Evolutionary conservation across 1,140 invertebrate species (phyloP).

Genomic region (Calliphora vicina): DNA sequence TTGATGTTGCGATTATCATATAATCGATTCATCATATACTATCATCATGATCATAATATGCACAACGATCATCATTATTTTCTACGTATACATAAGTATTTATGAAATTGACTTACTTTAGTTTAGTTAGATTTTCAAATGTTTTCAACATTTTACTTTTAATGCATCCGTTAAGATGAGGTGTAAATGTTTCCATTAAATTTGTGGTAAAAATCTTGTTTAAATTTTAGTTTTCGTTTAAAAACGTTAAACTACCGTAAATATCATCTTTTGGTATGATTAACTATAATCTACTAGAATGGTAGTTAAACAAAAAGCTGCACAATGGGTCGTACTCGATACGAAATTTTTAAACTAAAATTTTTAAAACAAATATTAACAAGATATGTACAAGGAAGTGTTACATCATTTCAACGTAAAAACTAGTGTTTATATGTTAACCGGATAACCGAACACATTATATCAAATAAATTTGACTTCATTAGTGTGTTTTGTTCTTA

Average conservation of each 20-base stretch:
- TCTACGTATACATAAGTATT: neutral
- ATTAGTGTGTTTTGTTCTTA: no score
- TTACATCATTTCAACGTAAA: no score
- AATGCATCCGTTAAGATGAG: neutral
- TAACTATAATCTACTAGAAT: neutral
- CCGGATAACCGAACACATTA: no score
- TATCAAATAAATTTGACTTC: no score
- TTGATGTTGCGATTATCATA: neutral
- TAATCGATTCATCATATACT: neutral
- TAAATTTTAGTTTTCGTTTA: neutral
- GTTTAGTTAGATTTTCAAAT: neutral
- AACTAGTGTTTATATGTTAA: no score
- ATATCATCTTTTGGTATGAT: neutral
- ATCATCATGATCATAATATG: neutral
- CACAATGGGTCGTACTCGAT: neutral
- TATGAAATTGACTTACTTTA: neutral
- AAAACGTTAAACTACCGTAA: neutral
- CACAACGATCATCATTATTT: neutral
- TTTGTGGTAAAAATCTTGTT: constrained; percentile 9
- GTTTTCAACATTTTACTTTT: neutral
- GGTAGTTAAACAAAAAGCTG: neutral
- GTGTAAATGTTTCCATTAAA: constrained; percentile 16
- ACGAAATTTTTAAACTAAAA: no score
- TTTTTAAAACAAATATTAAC: no score
- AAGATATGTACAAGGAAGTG: no score